Evolutionary conservation across 2,113 vertebrate species (phyloP).

Genomic region (Catharus bicknelli): DNA sequence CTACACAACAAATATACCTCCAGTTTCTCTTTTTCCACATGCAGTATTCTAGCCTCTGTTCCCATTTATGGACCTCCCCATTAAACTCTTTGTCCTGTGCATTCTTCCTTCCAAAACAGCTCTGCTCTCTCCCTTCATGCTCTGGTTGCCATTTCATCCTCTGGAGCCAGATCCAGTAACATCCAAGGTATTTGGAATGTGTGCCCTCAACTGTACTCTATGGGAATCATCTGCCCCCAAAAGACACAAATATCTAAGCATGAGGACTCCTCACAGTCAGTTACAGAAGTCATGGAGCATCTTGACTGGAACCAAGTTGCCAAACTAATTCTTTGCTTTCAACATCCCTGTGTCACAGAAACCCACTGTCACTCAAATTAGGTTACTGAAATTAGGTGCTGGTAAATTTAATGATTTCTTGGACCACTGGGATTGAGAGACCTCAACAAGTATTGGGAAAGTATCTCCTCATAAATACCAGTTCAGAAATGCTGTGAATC

Average conservation of each 20-base stretch:
- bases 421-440: not conserved
- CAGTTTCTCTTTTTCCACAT: not conserved
- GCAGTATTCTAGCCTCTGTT: not conserved
- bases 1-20: not conserved
- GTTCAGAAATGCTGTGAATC: not conserved
- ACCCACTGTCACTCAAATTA: not conserved
- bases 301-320: conserved; percentile 11
- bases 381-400: conserved; percentile 5
- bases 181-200: not conserved
- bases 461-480: not conserved
- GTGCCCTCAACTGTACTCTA: not conserved
- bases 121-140: not conserved
- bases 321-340: conserved; percentile 18
- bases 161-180: not conserved
- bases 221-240: not conserved
- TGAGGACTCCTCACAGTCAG: not conserved
- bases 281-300: not conserved
- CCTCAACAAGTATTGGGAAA: not conserved
- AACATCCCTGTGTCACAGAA: not conserved
- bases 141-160: not conserved
- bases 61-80: not conserved
- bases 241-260: not conserved
- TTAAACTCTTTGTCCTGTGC: rapidly evolving
- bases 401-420: not conserved
- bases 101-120: not conserved